phyloP scores from a whole-genome alignment of 1,140 invertebrate species.

The Saccostrea echinata region DNA sequence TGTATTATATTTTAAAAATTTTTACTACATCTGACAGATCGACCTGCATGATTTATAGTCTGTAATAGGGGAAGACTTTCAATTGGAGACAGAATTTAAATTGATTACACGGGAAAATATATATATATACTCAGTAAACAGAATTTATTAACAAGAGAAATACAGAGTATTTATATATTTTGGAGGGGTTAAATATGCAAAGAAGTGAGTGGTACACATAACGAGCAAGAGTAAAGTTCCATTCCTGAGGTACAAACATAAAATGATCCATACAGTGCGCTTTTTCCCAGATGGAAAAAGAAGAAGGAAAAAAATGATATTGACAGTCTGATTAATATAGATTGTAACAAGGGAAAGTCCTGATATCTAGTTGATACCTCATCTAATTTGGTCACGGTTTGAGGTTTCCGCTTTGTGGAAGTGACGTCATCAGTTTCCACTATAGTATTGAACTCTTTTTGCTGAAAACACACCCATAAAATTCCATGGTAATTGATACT shows the following conservation, averaged over 20 bases:
- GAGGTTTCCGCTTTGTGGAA: not conserved
- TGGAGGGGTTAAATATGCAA: too few relatives aligned
- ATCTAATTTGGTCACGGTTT: not conserved
- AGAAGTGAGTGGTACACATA: not conserved
- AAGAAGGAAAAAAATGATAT: not conserved
- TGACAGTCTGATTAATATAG: not conserved
- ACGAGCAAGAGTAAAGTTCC: not conserved
- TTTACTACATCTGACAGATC: not conserved
- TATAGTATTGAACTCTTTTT: not conserved
- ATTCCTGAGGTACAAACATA: not conserved
- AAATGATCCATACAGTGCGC: not conserved
- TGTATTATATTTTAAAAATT: not conserved
- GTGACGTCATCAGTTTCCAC: not conserved
- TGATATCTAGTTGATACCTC: not conserved
- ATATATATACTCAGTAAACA: not conserved
- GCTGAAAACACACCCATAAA: not conserved
- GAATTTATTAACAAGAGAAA: not conserved
- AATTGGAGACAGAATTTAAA: not conserved
- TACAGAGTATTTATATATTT: not conserved
- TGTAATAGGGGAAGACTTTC: too few relatives aligned
- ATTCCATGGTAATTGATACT: too few relatives aligned
- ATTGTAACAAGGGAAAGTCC: not conserved
- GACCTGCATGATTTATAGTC: not conserved
- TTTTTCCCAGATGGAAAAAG: not conserved
- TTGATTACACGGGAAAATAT: not conserved